Evolutionary conservation across 2,888 invertebrate genomes (phyloP).

Genomic region (Drosophila formosana): DNA sequence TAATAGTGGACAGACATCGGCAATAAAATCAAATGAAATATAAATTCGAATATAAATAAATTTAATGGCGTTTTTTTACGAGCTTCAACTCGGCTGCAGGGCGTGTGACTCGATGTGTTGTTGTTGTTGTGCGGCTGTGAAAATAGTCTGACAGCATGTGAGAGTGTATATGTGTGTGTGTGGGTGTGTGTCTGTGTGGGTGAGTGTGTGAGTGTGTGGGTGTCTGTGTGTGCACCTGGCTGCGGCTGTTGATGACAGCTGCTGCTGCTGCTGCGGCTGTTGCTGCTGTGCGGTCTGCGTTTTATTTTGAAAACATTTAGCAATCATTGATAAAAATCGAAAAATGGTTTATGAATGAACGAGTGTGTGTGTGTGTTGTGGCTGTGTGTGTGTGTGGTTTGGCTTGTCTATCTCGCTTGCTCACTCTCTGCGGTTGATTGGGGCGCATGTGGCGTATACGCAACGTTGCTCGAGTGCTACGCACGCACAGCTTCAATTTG

Average conservation of each 20-base stretch:
- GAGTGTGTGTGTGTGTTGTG: conserved; percentile 23
- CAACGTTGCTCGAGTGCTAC: conserved; percentile 32
- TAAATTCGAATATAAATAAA: conserved; percentile 47
- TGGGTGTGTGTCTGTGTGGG: conserved; percentile 12
- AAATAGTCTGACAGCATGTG: conserved; percentile 28
- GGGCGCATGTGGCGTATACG: conserved; percentile 67
- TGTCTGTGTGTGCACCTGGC: conserved; percentile 46
- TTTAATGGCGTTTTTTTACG: conserved; percentile 40
- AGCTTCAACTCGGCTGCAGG: conserved; percentile 9
- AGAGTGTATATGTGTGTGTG: conserved; percentile 2
- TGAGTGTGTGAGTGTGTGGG: conserved; percentile 21
- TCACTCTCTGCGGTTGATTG: conserved; percentile 55
- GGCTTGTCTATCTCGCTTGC: conserved; percentile 12
- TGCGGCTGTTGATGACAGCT: conserved; percentile 49
- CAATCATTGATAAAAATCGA: conserved; percentile 81
- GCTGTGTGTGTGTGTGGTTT: conserved; percentile 18
- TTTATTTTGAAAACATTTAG: conserved; percentile 75
- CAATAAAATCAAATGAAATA: conserved; percentile 63
- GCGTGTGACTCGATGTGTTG: conserved; percentile 23
- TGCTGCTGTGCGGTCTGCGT: conserved; percentile 51
- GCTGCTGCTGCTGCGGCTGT: conserved; percentile 26
- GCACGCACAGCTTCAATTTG: conserved; percentile 36
- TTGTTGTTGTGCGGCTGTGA: conserved; percentile 33
- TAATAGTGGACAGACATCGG: conserved; percentile 14
- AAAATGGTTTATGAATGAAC: conserved; percentile 77